A percentile compares a stretch with the other conserved stretches of the same genome.
phyloP scores from a whole-genome alignment of 1,140 invertebrate genomes.

The Varroa destructor region DNA sequence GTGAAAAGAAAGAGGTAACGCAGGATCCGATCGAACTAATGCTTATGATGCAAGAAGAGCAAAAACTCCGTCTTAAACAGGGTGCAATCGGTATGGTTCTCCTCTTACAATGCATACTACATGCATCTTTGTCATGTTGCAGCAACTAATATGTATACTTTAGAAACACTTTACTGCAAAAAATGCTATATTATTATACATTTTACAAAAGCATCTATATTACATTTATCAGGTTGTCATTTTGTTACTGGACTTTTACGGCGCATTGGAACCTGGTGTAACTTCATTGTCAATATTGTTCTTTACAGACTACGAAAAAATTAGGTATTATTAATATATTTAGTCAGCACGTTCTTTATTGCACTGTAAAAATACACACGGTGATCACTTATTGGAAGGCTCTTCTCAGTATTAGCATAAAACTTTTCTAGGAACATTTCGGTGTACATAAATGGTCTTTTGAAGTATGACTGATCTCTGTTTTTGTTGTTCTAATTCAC shows the following conservation, averaged over 20 bases:
- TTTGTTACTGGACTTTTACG: too few species aligned
- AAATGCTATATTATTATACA: not conserved
- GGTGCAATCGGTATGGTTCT: conserved; percentile 50
- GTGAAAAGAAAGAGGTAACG: conserved; percentile 35
- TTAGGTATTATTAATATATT: conserved; percentile 25
- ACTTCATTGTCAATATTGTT: not conserved
- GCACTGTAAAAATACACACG: too few species aligned
- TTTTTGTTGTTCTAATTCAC: conserved; percentile 30
- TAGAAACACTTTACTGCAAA: conserved; percentile 24
- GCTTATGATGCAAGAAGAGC: conserved; percentile 75
- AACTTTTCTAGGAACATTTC: too few species aligned
- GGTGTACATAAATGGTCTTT: too few species aligned
- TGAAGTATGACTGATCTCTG: too few species aligned
- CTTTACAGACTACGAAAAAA: conserved; percentile 14
- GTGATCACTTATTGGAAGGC: too few species aligned
- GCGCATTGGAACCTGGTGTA: not conserved
- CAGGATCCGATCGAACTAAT: conserved; percentile 60
- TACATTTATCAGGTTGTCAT: too few species aligned
- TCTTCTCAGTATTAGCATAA: too few species aligned
- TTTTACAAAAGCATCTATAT: too few species aligned
- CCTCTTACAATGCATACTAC: conserved; percentile 45
- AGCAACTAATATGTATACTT: conserved; percentile 18
- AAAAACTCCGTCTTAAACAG: conserved; percentile 67
- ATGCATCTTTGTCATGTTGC: conserved; percentile 37
- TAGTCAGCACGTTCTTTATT: conserved; percentile 23